These are phyloP conservation scores for Pygmarrhopalites habei DNA, from an alignment of 1,140 invertebrate species.

Conservation along the genomic window DNA sequence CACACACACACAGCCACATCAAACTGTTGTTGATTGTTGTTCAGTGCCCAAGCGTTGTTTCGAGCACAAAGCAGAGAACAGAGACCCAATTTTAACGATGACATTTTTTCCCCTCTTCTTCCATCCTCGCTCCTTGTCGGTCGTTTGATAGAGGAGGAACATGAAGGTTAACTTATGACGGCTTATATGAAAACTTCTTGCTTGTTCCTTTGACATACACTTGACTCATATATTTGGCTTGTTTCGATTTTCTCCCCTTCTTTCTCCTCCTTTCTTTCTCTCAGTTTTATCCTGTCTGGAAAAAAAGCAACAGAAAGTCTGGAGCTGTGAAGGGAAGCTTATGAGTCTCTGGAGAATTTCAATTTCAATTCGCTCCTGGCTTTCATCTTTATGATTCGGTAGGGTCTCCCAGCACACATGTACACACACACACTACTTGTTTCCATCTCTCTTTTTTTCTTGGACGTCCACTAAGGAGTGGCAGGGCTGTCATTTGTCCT, in stretches of 20 bases:
- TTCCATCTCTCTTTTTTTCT: background rate
- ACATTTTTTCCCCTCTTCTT: too few species aligned
- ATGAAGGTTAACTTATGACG: background rate
- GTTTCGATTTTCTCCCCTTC: constrained; percentile 12
- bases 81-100: too few species aligned
- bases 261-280: background rate
- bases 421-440: background rate
- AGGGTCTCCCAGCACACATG: background rate
- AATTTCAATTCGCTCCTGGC: background rate
- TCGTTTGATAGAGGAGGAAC: background rate
- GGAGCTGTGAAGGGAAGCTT: background rate
- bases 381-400: constrained; percentile 3
- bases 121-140: too few species aligned
- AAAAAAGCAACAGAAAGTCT: background rate
- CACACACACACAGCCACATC: too few species aligned
- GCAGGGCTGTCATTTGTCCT: background rate
- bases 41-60: too few species aligned
- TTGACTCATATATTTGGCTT: background rate
- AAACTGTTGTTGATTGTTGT: too few species aligned
- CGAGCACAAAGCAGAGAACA: too few species aligned
- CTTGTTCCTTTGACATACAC: background rate
- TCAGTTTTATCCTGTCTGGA: background rate
- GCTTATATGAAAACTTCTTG: background rate
- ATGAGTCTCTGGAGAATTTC: constrained; percentile 1
- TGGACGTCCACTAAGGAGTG: background rate